A percentile compares a stretch with the other conserved stretches of the same genome.
Conservation (phyloP, 53 echinoderm and acorn worm species). For the Astropecten irregularis region DNA sequence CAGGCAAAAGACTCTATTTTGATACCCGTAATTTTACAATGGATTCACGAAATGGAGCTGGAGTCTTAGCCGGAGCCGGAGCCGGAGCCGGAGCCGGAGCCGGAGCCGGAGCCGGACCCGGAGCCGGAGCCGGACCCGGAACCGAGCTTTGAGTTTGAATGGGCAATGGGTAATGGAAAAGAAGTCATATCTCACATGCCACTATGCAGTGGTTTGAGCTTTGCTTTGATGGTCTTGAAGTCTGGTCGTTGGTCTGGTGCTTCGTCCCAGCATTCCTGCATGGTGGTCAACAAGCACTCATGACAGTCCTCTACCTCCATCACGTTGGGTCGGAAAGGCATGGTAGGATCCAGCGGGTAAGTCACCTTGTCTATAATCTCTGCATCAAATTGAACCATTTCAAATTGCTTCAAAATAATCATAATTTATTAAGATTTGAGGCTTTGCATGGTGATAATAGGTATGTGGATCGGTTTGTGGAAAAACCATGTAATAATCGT, state of each 20-base stretch:
- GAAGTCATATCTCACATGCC: slow-evolving; percentile 66
- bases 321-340: slow-evolving; percentile 92
- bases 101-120: no score
- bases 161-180: no score
- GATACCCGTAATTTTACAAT: no score
- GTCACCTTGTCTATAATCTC: slow-evolving; percentile 90
- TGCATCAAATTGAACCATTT: slow-evolving; percentile 1
- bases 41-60: no score
- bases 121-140: no score
- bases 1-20: no score
- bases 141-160: no score
- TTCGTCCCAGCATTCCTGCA: slow-evolving; percentile 90
- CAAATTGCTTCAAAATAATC: background rate
- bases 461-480: no score
- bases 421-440: background rate
- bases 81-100: no score
- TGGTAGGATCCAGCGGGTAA: slow-evolving; percentile 56
- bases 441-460: no score
- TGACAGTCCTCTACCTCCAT: slow-evolving; percentile 86
- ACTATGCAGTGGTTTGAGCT: slow-evolving; percentile 79
- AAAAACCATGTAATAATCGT: no score
- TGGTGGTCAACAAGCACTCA: slow-evolving; percentile 76
- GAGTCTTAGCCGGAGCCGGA: no score
- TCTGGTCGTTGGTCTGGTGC: slow-evolving; percentile 70
- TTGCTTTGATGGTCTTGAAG: slow-evolving; percentile 73